phyloP scores from a whole-genome alignment of 2,888 invertebrate species.

The Andricus quercusramuli region DNA sequence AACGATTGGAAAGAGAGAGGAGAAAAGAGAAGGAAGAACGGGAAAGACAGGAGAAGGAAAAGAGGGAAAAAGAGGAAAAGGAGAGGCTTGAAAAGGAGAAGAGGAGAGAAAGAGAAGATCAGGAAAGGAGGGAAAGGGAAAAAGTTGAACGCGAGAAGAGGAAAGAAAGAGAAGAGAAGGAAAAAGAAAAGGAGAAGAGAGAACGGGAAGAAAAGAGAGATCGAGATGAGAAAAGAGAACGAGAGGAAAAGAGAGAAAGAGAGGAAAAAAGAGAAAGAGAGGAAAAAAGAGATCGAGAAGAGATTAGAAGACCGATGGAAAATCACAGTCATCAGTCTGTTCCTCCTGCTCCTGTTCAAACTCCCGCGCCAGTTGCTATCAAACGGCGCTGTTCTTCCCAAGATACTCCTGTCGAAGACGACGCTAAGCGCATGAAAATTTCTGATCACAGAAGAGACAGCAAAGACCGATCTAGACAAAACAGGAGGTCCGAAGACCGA shows the following conservation, averaged over 20 bases:
- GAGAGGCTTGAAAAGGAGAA: conserved; percentile 76
- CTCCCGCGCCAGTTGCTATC: conserved; percentile 83
- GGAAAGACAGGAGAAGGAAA: conserved; percentile 71
- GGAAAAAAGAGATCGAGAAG: conserved; percentile 74
- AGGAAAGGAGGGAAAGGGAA: conserved; percentile 73
- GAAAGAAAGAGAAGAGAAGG: conserved; percentile 76
- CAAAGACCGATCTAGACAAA: conserved; percentile 81
- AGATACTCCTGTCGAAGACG: conserved; percentile 83
- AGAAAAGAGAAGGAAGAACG: conserved; percentile 77
- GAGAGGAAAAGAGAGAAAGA: conserved; percentile 73
- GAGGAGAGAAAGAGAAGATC: conserved; percentile 69
- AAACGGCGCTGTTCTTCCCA: conserved; percentile 90
- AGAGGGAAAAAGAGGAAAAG: conserved; percentile 74
- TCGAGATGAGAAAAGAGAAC: conserved; percentile 76
- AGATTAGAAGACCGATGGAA: conserved; percentile 73
- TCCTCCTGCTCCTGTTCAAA: conserved; percentile 60
- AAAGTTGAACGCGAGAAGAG: conserved; percentile 74
- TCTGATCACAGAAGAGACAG: conserved; percentile 84
- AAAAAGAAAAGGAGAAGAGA: conserved; percentile 76
- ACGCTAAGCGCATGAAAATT: conserved; percentile 83
- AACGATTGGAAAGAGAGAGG: conserved; percentile 76
- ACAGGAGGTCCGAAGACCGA: conserved; percentile 75
- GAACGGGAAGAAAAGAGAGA: conserved; percentile 64
- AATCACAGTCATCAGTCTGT: conserved; percentile 69
- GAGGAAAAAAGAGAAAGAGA: conserved; percentile 75